Evolutionary conservation across 2,888 invertebrate genomes (phyloP), one percentile per base, ranked within the genome.

Genomic region (Trypoxylon attenuatum): DNA sequence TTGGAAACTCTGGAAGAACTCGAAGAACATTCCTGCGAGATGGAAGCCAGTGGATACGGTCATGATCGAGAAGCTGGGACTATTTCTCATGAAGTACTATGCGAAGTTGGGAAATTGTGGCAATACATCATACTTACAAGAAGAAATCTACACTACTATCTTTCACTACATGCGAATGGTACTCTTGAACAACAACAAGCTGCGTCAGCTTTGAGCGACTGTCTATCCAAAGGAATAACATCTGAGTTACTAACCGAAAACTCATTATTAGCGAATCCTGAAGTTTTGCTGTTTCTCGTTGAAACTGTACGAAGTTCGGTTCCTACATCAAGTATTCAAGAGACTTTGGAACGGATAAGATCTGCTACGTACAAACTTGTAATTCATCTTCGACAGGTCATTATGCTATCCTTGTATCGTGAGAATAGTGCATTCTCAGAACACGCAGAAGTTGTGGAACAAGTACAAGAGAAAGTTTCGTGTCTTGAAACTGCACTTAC

Each of bases 81-180:
- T 5, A 22, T 58, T 5, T 4, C 19, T 3, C 70, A 71, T 18
- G 67, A 68, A 5, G 38, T 72, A 0, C 33, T 76, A n/a, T 71
- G 64, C 15, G 79, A 79, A 8, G 3, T 61, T 1, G 67, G 51
- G 2, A 63, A 51, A 5, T 5, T 77, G 10, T 25, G 39, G 38
- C 52, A 67, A 1, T 54, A 59, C 42, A 1, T 46, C 0, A 1
- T 41, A 5, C 5, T 21, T 3, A 29, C 58, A 1, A 2, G 29
- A 1, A 10, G 43, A 0, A 74, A 70, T 16, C n/a, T n/a, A n/a
- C n/a, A n/a, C n/a, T n/a, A n/a, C n/a, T n/a, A n/a, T n/a, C n/a
- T n/a, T n/a, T n/a, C n/a, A n/a, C n/a, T n/a, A n/a, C n/a, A n/a
- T n/a, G n/a, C n/a, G n/a, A n/a, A n/a, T n/a, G n/a, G n/a, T n/a